Evolutionary conservation across 1,140 invertebrate species (phyloP), one percentile per base, ranked within the genome.

Genomic region (Panulirus ornatus): DNA sequence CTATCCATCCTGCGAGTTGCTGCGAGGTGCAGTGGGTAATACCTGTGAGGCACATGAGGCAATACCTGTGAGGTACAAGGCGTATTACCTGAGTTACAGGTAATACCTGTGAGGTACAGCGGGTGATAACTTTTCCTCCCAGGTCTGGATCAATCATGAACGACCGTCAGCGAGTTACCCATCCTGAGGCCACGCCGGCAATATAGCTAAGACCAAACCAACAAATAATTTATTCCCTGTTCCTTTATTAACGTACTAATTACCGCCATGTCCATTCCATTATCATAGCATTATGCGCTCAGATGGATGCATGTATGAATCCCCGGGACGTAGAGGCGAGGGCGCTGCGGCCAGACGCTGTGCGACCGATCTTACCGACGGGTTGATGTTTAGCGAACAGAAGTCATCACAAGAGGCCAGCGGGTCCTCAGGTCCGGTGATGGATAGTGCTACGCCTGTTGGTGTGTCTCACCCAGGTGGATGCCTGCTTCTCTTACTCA

Each of bases 241-340:
- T 76, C 84, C 84, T 86, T 86, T 86, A 86, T 86, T 86, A 86
- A 76, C 71, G 84, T 86, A 63, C 47, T 86, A 86, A 86, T 86
- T 86, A 86, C 71, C 71, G 84, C 73, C 73, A 76, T 86, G 84
- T 86, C 84, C 84, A 76, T 86, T 86, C 73, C 84, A 86, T 86
- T 86, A 86, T 86, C 84, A 86, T 86, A 86, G 84, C 84, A 86
- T 86, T 86, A 86, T 86, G 84, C 84, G 84, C 71, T 76, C 47
- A 66, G 84, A 54, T 86, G 84, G 58, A 76, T 76, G 84, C 71
- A 76, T 86, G 84, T 86, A 76, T 86, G 84, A 86, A 44, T 36
- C 36, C 34, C 6, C n/a, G 73, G n/a, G 27, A 22, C 14, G 44
- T 47, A 82, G 63, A 51, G 86, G 78, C 78, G 73, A 78, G 8